Evolutionary conservation across 1,140 invertebrate species (phyloP).

Genomic region (Drosophila orena): DNA sequence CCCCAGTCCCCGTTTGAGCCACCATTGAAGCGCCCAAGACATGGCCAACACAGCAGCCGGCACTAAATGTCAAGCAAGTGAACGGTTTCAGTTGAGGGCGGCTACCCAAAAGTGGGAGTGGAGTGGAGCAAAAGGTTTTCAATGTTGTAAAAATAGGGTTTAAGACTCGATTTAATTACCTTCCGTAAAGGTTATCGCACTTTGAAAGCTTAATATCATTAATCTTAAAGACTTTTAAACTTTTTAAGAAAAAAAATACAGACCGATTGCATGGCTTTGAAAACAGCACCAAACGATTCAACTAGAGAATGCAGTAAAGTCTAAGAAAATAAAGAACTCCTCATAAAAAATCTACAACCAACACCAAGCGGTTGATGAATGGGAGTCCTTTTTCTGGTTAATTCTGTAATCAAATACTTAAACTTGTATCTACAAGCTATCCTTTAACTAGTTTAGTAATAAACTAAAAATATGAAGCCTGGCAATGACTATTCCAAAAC

Average conservation of each 20-base stretch:
- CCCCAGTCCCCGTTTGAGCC: conserved; percentile 24
- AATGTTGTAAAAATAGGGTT: not conserved
- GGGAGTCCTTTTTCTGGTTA: not conserved
- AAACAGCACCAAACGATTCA: conserved; percentile 12
- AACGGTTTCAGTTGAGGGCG: conserved; percentile 43
- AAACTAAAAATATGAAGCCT: not conserved
- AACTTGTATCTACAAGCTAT: too few relatives aligned
- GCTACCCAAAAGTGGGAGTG: not conserved
- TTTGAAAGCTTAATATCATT: not conserved
- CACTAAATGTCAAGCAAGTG: conserved; percentile 71
- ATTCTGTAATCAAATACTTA: not conserved
- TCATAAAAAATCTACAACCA: not conserved
- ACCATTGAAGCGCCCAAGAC: conserved; percentile 35
- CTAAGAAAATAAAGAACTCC: not conserved
- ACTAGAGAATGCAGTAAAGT: not conserved
- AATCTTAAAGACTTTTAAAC: too few relatives aligned
- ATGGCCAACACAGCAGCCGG: conserved; percentile 50
- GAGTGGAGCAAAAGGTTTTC: not conserved
- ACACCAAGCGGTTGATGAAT: not conserved
- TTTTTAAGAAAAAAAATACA: not conserved
- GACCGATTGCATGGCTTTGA: conserved; percentile 17
- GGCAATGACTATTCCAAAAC: conserved; percentile 2
- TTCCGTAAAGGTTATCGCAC: not conserved
- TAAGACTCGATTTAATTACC: not conserved
- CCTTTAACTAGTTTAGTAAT: not conserved